These are phyloP conservation scores for Orchestia grillus DNA, from an alignment of 1,140 invertebrate species.

Conservation along the genomic window DNA sequence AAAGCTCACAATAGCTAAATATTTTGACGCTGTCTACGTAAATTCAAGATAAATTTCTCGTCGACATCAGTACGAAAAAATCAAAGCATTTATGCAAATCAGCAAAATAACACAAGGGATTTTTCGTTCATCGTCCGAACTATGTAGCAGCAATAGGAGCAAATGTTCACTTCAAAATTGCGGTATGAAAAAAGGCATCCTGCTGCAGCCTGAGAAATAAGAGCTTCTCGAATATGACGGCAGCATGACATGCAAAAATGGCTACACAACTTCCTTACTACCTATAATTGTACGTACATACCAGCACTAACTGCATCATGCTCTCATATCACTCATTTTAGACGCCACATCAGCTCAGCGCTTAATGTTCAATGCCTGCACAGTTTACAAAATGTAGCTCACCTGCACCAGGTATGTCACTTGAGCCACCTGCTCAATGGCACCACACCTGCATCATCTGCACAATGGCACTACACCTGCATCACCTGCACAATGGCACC, in stretches of 20 bases:
- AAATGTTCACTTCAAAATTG: not conserved
- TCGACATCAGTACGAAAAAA: too few relatives aligned
- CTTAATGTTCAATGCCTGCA: too few relatives aligned
- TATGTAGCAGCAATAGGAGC: not conserved
- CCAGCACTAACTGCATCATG: not conserved
- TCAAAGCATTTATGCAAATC: not conserved
- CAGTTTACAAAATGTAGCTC: too few relatives aligned
- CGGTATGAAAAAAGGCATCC: not conserved
- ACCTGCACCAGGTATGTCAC: too few relatives aligned
- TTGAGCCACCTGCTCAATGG: too few relatives aligned
- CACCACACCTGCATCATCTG: too few relatives aligned
- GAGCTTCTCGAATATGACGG: not conserved
- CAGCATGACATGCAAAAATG: not conserved
- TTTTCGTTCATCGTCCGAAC: not conserved
- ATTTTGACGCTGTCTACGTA: too few relatives aligned
- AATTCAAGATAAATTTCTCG: too few relatives aligned
- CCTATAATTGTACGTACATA: not conserved
- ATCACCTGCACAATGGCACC: too few relatives aligned
- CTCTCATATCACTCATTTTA: not conserved
- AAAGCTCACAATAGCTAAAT: too few relatives aligned
- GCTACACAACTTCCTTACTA: not conserved
- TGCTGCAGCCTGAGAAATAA: not conserved
- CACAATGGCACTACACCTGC: too few relatives aligned
- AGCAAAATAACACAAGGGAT: not conserved
- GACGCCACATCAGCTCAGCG: not conserved